These are phyloP conservation scores for Ivindomyrus marchei DNA, from an alignment of 2,113 vertebrate genomes.

Conservation along the genomic window DNA sequence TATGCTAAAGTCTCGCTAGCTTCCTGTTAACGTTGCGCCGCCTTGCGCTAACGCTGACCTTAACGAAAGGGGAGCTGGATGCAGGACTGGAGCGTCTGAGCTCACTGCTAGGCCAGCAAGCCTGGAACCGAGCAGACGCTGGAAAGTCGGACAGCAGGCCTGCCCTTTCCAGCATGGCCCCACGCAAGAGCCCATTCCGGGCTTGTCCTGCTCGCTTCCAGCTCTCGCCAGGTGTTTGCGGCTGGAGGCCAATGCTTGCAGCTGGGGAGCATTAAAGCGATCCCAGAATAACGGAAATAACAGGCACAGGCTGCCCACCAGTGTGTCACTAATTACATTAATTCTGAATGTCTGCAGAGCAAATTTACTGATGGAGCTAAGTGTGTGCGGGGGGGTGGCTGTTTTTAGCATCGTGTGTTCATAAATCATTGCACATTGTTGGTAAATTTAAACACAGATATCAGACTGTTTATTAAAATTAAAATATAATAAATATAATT, in stretches of 20 bases:
- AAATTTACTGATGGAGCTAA: not conserved
- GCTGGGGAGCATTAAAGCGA: not conserved
- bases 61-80: not conserved
- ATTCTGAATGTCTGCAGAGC: not conserved
- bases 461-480: not conserved
- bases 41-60: not conserved
- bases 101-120: not conserved
- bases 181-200: too few species aligned
- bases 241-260: not conserved
- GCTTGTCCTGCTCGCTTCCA: not conserved
- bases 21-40: not conserved
- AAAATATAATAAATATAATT: not conserved
- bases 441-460: not conserved
- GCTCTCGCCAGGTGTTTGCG: not conserved
- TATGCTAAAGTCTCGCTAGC: not conserved
- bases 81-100: not conserved
- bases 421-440: not conserved
- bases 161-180: not conserved
- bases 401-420: not conserved
- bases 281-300: not conserved
- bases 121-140: not conserved
- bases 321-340: constrained; percentile 3
- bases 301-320: not conserved
- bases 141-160: not conserved
- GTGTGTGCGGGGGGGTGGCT: not conserved